phyloP scores from a whole-genome alignment of 2,888 invertebrate genomes.

The Apomyelois bistriatella region DNA sequence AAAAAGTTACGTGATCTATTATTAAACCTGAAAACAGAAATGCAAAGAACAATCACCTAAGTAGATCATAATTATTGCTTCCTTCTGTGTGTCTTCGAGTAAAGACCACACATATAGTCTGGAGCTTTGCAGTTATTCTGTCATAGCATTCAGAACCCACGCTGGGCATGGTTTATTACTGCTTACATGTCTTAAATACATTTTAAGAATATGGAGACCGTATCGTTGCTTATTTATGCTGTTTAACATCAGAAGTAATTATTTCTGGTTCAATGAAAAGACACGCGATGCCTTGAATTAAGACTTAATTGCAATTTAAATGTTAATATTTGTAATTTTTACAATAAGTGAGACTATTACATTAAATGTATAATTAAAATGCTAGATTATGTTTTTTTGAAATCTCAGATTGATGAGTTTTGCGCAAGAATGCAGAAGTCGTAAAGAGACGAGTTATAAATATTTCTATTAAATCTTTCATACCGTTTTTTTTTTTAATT shows the following conservation, averaged over 20 bases:
- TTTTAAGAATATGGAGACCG: neutral
- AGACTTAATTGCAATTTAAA: neutral
- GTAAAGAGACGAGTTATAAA: too few species aligned
- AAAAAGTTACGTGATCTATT: too few species aligned
- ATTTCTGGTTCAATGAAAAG: neutral
- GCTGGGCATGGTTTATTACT: conserved; percentile 5
- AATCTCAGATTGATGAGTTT: too few species aligned
- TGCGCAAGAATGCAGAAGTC: too few species aligned
- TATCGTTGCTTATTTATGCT: conserved; percentile 1
- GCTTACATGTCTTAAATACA: conserved; percentile 5
- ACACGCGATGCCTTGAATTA: neutral
- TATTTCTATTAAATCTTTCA: too few species aligned
- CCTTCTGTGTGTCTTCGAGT: neutral
- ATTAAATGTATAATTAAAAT: too few species aligned
- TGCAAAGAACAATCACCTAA: neutral
- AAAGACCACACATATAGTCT: conserved; percentile 2
- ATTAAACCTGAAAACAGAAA: too few species aligned
- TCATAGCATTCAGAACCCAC: neutral
- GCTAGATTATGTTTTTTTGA: too few species aligned
- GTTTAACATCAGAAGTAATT: conserved; percentile 6
- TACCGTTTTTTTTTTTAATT: too few species aligned
- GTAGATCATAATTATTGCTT: neutral
- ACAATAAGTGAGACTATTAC: too few species aligned
- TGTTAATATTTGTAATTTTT: neutral
- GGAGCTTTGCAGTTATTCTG: conserved; percentile 4